These are phyloP conservation scores for Sycophila sp. DNA, from an alignment of 1,140 invertebrate species.

Conservation along the genomic window DNA sequence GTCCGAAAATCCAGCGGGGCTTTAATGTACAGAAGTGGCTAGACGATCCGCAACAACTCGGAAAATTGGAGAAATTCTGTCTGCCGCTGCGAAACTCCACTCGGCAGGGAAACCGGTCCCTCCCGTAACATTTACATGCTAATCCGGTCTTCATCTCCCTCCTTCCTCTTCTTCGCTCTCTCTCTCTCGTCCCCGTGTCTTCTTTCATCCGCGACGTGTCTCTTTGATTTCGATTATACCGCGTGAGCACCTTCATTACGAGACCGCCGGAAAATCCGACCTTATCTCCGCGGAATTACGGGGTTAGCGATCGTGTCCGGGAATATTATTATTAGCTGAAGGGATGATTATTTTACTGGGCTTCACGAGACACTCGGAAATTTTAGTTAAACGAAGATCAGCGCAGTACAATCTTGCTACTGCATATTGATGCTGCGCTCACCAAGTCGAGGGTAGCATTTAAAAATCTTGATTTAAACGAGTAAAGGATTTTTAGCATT, in stretches of 20 bases:
- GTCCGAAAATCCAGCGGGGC: not conserved
- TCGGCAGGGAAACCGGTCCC: not conserved
- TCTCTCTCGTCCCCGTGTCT: not conserved
- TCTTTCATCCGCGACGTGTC: not conserved
- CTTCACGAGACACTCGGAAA: too few species aligned
- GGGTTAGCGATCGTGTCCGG: not conserved
- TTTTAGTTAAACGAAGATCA: too few species aligned
- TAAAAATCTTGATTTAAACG: too few species aligned
- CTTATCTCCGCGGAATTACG: not conserved
- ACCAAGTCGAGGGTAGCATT: too few species aligned
- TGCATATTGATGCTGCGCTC: too few species aligned
- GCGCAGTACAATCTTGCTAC: too few species aligned
- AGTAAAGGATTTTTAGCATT: too few species aligned
- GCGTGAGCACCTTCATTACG: not conserved
- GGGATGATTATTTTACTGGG: too few species aligned
- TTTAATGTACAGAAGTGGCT: not conserved
- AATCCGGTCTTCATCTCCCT: not conserved
- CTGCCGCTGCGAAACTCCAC: not conserved
- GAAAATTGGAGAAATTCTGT: conserved; percentile 20
- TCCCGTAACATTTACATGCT: conserved; percentile 16
- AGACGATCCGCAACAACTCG: conserved; percentile 17
- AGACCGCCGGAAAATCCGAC: not conserved
- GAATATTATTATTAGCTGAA: not conserved
- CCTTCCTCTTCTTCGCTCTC: not conserved
- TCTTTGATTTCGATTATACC: conserved; percentile 13